A percentile compares a stretch with the other conserved stretches of the same genome.
Conservation (phyloP, 2,113 vertebrate genomes). For the Platichthys stellatus region DNA sequence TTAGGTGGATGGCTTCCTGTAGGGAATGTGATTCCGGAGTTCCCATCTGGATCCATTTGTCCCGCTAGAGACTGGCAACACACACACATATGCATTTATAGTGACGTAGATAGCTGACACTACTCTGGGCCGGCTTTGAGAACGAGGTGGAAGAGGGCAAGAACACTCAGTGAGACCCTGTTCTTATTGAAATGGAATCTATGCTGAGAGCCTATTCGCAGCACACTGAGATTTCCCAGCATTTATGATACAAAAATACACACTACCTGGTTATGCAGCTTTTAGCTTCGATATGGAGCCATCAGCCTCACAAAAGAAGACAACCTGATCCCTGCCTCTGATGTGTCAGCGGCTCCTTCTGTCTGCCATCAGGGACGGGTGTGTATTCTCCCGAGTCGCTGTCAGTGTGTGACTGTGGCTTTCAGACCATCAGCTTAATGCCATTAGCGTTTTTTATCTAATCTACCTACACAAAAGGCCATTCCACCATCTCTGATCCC, state of each 20-base stretch:
- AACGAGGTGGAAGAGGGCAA: background rate
- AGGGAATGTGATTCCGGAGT: constrained; percentile 67
- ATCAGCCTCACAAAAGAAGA: constrained; percentile 63
- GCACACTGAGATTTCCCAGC: constrained; percentile 46
- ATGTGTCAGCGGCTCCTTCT: constrained; percentile 72
- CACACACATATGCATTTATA: constrained; percentile 31
- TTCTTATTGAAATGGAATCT: constrained; percentile 32
- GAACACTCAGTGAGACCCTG: constrained; percentile 10
- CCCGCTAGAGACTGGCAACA: constrained; percentile 40
- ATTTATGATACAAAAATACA: constrained; percentile 62
- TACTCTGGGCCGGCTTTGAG: constrained; percentile 26
- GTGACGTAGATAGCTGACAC: constrained; percentile 44
- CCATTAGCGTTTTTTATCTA: constrained; percentile 76
- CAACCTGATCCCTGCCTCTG: constrained; percentile 72
- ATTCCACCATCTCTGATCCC: constrained; percentile 47
- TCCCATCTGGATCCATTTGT: constrained; percentile 79
- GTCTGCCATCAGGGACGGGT: constrained; percentile 62
- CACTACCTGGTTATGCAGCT: constrained; percentile 69
- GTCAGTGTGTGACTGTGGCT: constrained; percentile 69
- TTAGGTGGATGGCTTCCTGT: constrained; percentile 69
- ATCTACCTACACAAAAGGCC: constrained; percentile 67
- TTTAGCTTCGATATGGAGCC: constrained; percentile 64
- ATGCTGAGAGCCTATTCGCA: constrained; percentile 43
- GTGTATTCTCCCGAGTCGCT: constrained; percentile 64
- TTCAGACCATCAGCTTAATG: constrained; percentile 73